Evolutionary conservation across 1,140 invertebrate species (phyloP).

Genomic region (Luehdorfia chinensis): DNA sequence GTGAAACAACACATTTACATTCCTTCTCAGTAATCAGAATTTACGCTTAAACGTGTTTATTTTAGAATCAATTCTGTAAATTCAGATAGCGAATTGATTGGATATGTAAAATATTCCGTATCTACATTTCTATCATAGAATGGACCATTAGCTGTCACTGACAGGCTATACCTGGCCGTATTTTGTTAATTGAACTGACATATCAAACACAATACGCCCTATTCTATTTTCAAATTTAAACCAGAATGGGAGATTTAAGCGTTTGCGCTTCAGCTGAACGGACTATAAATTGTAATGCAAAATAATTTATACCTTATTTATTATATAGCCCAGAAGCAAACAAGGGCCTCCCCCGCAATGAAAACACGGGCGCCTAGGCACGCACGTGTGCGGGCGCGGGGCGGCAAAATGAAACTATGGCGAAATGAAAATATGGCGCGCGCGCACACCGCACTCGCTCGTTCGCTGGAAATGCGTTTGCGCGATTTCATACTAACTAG

Average conservation of each 20-base stretch:
- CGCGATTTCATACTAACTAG: no score
- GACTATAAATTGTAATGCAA: no score
- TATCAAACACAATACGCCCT: constrained; percentile 39
- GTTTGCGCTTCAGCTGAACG: no score
- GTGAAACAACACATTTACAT: constrained; percentile 8
- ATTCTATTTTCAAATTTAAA: constrained; percentile 46
- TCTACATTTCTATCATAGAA: constrained; percentile 20
- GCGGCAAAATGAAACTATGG: no score
- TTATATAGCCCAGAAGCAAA: no score
- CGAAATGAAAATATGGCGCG: no score
- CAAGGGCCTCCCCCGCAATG: no score
- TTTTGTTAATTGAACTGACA: constrained; percentile 58
- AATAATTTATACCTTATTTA: no score
- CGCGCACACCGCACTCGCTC: no score
- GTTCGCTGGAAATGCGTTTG: no score
- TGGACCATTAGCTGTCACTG: constrained; percentile 46
- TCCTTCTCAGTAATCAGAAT: constrained; percentile 10
- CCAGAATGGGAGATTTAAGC: constrained; percentile 5
- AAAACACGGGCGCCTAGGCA: no score
- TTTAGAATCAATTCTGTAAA: constrained; percentile 13
- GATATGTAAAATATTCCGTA: constrained; percentile 22
- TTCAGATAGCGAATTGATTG: constrained; percentile 22
- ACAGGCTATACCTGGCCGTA: constrained; percentile 41
- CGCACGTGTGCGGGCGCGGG: no score
- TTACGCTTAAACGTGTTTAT: constrained; percentile 13